Conservation (phyloP, 2,797 vertebrate species). For the Chiloscyllium punctatum region DNA sequence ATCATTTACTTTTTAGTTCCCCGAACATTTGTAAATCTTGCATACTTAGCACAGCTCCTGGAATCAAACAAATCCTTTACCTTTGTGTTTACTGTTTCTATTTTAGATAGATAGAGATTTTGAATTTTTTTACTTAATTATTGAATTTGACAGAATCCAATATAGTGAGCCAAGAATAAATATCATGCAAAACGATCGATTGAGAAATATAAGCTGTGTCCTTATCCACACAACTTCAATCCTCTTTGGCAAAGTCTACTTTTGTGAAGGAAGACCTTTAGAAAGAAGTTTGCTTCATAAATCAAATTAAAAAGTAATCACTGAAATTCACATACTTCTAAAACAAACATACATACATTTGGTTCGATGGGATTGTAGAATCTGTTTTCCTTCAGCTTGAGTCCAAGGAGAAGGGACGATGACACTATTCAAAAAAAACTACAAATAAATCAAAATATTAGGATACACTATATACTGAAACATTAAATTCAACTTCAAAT, state of each 20-base stretch:
- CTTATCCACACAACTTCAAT: neutral
- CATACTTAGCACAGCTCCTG: neutral
- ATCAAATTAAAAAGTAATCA: neutral
- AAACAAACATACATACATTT: slow-evolving; percentile 63
- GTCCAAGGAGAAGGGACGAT: slow-evolving; percentile 96
- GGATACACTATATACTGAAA: neutral
- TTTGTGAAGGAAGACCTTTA: neutral
- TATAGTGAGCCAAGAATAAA: neutral
- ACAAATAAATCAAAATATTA: neutral
- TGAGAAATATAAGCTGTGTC: neutral
- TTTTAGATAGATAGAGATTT: neutral
- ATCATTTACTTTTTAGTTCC: neutral
- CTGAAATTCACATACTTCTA: slow-evolving; percentile 1
- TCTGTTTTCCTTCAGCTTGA: slow-evolving; percentile 65
- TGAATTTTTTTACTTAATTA: neutral
- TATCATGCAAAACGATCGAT: neutral
- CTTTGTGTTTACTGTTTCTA: neutral
- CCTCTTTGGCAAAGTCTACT: neutral
- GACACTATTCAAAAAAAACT: slow-evolving; percentile 92
- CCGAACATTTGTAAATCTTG: neutral
- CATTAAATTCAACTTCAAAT: neutral
- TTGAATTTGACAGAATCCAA: neutral
- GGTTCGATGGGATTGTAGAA: slow-evolving; percentile 55
- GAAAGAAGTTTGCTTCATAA: neutral
- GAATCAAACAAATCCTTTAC: neutral